Evolutionary conservation across 2,797 vertebrate species (phyloP).

Genomic region (Pseudochirops corinnae): DNA sequence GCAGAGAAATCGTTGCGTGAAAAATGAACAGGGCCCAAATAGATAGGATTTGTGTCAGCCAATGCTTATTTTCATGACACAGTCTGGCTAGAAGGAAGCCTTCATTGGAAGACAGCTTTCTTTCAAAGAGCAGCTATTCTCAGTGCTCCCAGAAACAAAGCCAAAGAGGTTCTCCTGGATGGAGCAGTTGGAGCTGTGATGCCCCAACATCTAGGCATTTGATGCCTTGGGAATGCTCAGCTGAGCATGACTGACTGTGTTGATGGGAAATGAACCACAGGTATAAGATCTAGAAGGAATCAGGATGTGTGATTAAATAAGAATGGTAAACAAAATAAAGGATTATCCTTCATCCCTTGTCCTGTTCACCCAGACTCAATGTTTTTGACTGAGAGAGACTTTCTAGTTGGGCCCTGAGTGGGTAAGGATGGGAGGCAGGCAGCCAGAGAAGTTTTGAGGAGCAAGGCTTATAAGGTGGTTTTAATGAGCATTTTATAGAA

Average conservation of each 20-base stretch:
- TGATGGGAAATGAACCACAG: background rate
- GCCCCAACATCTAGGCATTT: background rate
- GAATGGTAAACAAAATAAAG: background rate
- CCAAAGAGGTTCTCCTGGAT: constrained; percentile 1
- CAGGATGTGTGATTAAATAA: background rate
- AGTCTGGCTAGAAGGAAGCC: background rate
- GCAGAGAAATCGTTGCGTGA: constrained; percentile 19
- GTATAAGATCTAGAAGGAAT: background rate
- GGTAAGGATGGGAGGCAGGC: background rate
- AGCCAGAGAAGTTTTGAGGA: background rate
- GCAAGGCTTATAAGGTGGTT: background rate
- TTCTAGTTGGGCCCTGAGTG: background rate
- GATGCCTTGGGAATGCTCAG: background rate
- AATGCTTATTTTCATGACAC: constrained; percentile 21
- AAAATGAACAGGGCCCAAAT: background rate
- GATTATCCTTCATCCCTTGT: background rate
- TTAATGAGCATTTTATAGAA: background rate
- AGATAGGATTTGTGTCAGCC: constrained; percentile 5
- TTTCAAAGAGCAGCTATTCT: constrained; percentile 3
- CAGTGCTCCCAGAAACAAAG: background rate
- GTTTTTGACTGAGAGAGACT: background rate
- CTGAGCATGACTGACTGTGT: background rate
- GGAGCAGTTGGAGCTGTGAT: background rate
- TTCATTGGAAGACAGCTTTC: background rate
- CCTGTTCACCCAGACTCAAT: background rate